A percentile compares a stretch with the other conserved stretches of the same genome.
phyloP scores from a whole-genome alignment of 2,113 vertebrate genomes.

The Cynocephalus volans region DNA sequence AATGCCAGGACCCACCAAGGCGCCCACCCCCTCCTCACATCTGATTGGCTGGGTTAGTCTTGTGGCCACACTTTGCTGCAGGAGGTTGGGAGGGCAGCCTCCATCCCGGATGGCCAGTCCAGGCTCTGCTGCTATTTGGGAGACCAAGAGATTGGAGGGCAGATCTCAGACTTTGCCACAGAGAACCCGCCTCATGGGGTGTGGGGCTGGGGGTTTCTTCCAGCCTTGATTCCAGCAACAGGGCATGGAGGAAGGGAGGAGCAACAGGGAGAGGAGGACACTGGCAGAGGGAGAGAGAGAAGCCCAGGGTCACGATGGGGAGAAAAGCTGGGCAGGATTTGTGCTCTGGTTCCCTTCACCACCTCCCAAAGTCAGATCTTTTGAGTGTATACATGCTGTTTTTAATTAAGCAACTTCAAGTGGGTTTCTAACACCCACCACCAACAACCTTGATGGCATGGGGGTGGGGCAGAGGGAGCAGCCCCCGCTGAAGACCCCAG shows the following conservation, averaged over 20 bases:
- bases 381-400: fast-evolving
- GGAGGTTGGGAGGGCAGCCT: not conserved
- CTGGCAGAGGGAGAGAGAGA: not conserved
- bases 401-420: not conserved
- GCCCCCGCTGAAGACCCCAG: not conserved
- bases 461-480: not conserved
- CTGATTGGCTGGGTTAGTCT: not conserved
- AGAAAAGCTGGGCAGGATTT: not conserved
- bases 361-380: not conserved
- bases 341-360: fast-evolving
- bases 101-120: not conserved
- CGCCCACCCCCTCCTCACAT: not conserved
- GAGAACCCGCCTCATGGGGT: not conserved
- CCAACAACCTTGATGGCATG: not conserved
- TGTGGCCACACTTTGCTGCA: not conserved
- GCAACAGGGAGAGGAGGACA: not conserved
- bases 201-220: not conserved
- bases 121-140: not conserved
- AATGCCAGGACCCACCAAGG: too few species aligned
- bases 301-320: not conserved
- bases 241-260: not conserved
- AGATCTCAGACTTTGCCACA: not conserved
- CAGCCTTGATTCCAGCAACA: fast-evolving
- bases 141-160: not conserved
- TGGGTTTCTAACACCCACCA: not conserved